Evolutionary conservation across 2,113 vertebrate species (phyloP).

Genomic region (Varanus salvator): DNA sequence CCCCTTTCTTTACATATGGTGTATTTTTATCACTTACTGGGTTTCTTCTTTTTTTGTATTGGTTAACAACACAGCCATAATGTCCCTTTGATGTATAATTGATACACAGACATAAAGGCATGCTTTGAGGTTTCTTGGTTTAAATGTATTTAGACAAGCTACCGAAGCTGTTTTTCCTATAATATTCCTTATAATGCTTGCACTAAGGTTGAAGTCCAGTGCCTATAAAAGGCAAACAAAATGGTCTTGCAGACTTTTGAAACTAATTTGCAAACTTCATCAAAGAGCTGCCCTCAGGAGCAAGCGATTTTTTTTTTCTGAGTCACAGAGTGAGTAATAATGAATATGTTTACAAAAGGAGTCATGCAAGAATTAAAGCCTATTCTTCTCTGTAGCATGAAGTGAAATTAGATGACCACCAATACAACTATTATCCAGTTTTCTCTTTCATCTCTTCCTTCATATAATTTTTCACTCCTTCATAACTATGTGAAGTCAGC

Average conservation of each 20-base stretch:
- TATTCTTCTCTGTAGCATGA: conserved; percentile 27
- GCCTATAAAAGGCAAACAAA: conserved; percentile 35
- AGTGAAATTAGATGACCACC: neutral
- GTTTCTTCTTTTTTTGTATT: conserved; percentile 23
- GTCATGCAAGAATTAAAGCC: conserved; percentile 48
- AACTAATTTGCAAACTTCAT: conserved; percentile 61
- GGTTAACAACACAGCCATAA: conserved; percentile 19
- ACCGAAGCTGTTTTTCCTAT: conserved; percentile 39
- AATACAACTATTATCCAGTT: neutral
- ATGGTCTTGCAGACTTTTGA: conserved; percentile 48
- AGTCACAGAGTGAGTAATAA: conserved; percentile 42
- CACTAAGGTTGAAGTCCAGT: conserved; percentile 37
- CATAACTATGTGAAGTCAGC: neutral
- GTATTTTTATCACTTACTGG: conserved; percentile 43
- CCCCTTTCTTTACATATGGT: neutral
- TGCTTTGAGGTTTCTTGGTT: conserved; percentile 47
- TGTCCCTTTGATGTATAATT: conserved; percentile 66
- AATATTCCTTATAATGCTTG: conserved; percentile 45
- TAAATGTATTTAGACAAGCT: conserved; percentile 57
- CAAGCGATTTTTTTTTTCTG: conserved; percentile 36
- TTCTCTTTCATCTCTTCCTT: neutral
- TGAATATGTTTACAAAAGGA: conserved; percentile 43
- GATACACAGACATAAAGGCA: conserved; percentile 45
- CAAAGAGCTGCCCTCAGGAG: conserved; percentile 57
- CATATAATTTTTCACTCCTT: neutral